Evolutionary conservation across 2,113 vertebrate species (phyloP), one percentile per base, ranked within the genome.

Genomic region (Eidolon helvum): DNA sequence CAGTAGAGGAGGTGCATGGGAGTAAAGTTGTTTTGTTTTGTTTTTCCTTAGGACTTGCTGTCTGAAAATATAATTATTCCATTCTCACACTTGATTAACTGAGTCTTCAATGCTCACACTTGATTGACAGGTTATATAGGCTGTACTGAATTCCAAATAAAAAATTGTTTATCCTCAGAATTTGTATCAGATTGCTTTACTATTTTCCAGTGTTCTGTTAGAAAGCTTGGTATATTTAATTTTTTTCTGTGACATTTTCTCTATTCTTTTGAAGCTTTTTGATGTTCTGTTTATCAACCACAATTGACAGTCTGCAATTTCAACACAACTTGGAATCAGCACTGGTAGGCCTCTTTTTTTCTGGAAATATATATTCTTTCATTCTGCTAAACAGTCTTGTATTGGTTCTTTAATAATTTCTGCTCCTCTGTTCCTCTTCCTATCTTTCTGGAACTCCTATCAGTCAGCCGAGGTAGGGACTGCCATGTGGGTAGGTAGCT

Each of bases 11-110:
- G 28, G 59, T 79, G 22, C 33, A 78, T 18, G 26, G 19, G 14
- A 78, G 45, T 50, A 12, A 83, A 18, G 7, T 12, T 30, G 7
- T 7, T 30, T 30, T 33, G 22, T 61, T 61, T 61, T 63, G 5
- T n/a, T 66, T 48, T 68, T 65, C 38, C 48, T 30, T 50, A 57
- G 45, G 5, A 21, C 38, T 90, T 86, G 43, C 35, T 78, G 26
- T 94, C 38, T 92, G 53, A 79, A 96, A 71, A 55, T 82, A 45
- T 82, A 74, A 24, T 65, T 68, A 74, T 87, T 75, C 26, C 72
- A 18, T 87, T 83, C 33, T 74, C 74, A 53, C 66, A 72, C n/a
- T 22, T 87, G 26, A 59, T n/a, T 74, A 74, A 74, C 71, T 59
- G 26, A 12, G 22, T 53, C 55, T 43, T 69, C 50, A 69, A 61